A percentile compares a stretch with the other conserved stretches of the same genome.
These are phyloP conservation scores for Phymorhynchus buccinoides DNA, from an alignment of 1,140 invertebrate genomes.

Conservation along the genomic window DNA sequence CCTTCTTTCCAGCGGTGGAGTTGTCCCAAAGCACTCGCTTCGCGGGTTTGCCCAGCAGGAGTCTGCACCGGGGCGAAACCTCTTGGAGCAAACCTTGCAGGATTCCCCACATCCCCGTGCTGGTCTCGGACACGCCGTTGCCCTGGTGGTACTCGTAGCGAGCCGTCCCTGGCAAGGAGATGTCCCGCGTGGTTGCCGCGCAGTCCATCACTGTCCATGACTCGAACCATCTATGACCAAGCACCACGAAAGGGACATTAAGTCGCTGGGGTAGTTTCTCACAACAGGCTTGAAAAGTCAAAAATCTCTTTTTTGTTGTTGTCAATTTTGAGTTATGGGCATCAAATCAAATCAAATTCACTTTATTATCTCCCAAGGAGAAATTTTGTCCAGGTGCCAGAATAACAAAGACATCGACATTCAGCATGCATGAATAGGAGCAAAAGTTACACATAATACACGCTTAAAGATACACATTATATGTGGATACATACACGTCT, in stretches of 20 bases:
- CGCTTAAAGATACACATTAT: too few relatives aligned
- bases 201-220: conserved; percentile 2
- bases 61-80: neutral
- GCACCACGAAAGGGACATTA: too few relatives aligned
- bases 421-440: too few relatives aligned
- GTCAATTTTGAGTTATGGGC: too few relatives aligned
- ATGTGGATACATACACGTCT: too few relatives aligned
- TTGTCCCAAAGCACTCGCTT: conserved; percentile 11
- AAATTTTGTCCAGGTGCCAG: too few relatives aligned
- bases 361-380: too few relatives aligned
- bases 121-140: conserved; percentile 25
- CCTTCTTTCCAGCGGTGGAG: neutral
- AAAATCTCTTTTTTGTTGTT: too few relatives aligned
- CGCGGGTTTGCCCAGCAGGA: neutral
- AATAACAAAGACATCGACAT: too few relatives aligned
- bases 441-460: too few relatives aligned
- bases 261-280: too few relatives aligned
- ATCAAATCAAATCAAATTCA: neutral
- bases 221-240: conserved; percentile 22
- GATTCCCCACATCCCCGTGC: neutral
- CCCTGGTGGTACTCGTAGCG: conserved; percentile 21
- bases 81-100: neutral
- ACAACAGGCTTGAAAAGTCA: too few relatives aligned
- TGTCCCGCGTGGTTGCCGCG: neutral
- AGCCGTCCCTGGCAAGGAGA: neutral